Conservation (phyloP, 2,888 invertebrate genomes). For the Drosophila falleni region DNA sequence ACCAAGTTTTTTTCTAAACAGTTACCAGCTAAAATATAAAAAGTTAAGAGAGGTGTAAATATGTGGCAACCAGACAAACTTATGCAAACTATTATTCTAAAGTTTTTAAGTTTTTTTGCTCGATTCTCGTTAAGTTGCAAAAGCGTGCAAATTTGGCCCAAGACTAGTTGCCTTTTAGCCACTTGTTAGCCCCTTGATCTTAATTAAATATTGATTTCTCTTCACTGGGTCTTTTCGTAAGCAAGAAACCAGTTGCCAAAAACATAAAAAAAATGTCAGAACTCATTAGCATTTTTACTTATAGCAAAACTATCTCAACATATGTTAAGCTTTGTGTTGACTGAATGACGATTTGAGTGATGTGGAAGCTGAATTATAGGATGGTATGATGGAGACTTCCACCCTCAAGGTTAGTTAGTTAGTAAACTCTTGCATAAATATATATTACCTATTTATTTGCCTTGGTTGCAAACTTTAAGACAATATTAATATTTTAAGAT, state of each 20-base stretch:
- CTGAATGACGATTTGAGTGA: constrained; percentile 1
- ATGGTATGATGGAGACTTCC: background rate
- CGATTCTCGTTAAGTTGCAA: constrained; percentile 10
- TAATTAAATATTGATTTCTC: constrained; percentile 34
- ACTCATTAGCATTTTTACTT: constrained; percentile 40
- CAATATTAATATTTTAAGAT: background rate
- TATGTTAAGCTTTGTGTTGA: background rate
- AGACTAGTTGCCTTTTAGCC: constrained; percentile 23
- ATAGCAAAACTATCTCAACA: background rate
- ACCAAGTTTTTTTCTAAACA: constrained; percentile 25
- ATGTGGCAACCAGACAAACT: constrained; percentile 1
- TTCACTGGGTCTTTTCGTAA: constrained; percentile 21
- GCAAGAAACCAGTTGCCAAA: constrained; percentile 40
- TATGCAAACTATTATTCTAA: background rate
- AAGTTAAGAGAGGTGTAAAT: constrained; percentile 5
- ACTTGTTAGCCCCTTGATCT: constrained; percentile 6
- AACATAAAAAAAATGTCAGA: constrained; percentile 15
- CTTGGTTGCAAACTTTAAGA: background rate
- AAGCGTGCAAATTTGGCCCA: constrained; percentile 16
- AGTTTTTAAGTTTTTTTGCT: constrained; percentile 5
- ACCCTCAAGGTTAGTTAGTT: background rate
- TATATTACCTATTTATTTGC: background rate
- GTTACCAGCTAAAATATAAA: constrained; percentile 11
- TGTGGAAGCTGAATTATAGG: background rate
- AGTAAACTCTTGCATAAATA: background rate